Base-by-base conservation (phyloP, 2,888 invertebrate genomes). In the Apamea monoglypha region DNA sequence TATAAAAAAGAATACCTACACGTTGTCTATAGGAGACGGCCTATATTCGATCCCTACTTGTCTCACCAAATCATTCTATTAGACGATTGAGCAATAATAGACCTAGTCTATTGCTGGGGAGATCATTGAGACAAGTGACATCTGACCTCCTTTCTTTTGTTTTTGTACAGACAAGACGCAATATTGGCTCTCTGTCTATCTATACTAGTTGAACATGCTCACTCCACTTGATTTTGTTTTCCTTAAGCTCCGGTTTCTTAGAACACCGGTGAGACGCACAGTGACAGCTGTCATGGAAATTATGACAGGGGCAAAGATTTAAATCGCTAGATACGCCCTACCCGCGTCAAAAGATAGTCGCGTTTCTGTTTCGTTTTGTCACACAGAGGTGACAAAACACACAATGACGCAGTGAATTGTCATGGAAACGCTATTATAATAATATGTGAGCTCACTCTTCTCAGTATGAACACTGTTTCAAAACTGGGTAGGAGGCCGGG, bases 61-160 rank as follows among this genome's bases (percentile, higher is more conserved):
- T 77, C 66, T n/a, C 61, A 67, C 50, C 81, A 66, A 81, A 81
- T 86, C 72, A 84, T 86, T 84, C 74, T 74, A 87, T 87, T 66
- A 81, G 64, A n/a, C 66, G 63, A 76, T 74, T 68, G 69, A 63
- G 77, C 81, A 74, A 83, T 68, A 85, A 77, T 74, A 59, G 56
- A 29, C 44, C 64, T 59, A 69, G 40, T 1, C 53, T 70, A 69
- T 70, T 50, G 61, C 67, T 67, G 32, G 50, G 32, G 44, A 44
- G 68, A 68, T 79, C 68, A 71, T 82, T 78, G 76, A 76, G 66
- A 77, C 70, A 76, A 83, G 64, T 77, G 74, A 74, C 68, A 66
- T 61, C 70, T 79, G 87, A 76, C 82, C 85, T 79, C 67, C 25
- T 81, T 87, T 71, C 56, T 73, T 70, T 86, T 85, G 72, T 77